Base-by-base conservation (phyloP, 1,140 invertebrate genomes). In the Meteorus sp. region DNA sequence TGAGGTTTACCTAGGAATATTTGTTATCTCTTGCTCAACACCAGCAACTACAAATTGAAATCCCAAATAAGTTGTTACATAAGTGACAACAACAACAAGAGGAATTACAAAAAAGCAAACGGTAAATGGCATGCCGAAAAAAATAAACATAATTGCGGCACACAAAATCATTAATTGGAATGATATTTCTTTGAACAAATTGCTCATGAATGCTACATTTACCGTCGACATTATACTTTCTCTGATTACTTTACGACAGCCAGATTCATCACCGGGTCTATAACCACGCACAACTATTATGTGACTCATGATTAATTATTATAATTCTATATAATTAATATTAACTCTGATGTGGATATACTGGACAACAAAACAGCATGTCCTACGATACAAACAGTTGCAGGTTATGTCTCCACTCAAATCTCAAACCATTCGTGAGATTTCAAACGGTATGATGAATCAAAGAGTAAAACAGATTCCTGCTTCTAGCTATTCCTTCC, bases 91-190 rank as follows among this genome's bases (percentile, higher is more conserved):
- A 13, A 82, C 67, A 1, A 82, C 76, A 11, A 77, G 35, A 0
- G 83, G 83, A 45, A 84, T 70, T 0, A 80, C 73, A 2, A 73
- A 31, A 2, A 82, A 23, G 43, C 82, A 84, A 61, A 78, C 62
- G 0, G 73, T 74, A 3, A 84, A 73, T 4, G 81, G 81, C 15
- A 84, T 63, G n/a, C 81, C 82, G 54, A 84, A 73, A 51, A 83
- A 81, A 19, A 84, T 82, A 31, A 83, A 84, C 75, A 81, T 76
- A 13, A 84, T 67, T 7, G 82, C 82, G 17, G 81, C 74, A 41
- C 74, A 60, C 6, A 84, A 57, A 27, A 84, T 75, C 64, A 83
- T 81, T 1, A 78, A 44, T 64, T 83, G 79, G 44, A 82, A 83
- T 2, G 76, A 82, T 27, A 81, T 68, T 67, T 84, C 82, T 55